phyloP scores from a whole-genome alignment of 2,888 invertebrate species.

The Clanis bilineata region DNA sequence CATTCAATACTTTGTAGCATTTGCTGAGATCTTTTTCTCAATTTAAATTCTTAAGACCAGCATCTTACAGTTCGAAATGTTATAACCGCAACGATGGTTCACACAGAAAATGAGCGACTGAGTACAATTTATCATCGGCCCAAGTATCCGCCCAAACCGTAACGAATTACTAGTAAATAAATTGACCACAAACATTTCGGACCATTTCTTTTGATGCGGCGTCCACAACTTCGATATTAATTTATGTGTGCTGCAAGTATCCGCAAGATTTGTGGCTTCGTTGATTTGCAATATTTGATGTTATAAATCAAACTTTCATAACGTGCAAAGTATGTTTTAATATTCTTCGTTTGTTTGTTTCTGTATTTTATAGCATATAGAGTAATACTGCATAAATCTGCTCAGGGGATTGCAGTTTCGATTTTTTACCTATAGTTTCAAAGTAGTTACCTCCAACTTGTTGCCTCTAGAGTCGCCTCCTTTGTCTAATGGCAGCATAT shows the following conservation, averaged over 20 bases:
- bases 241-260: slow-evolving; percentile 49
- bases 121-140: slow-evolving; percentile 74
- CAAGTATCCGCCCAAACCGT: slow-evolving; percentile 79
- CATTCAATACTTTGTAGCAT: not conserved
- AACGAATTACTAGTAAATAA: slow-evolving; percentile 80
- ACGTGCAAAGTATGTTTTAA: slow-evolving; percentile 8
- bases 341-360: not conserved
- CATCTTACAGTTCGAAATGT: slow-evolving; percentile 40
- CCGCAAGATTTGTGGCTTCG: slow-evolving; percentile 34
- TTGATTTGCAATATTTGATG: slow-evolving; percentile 35
- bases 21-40: slow-evolving; percentile 19
- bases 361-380: not conserved
- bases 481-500: too few relatives aligned
- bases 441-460: too few relatives aligned
- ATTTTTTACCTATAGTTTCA: too few relatives aligned
- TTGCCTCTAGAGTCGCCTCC: too few relatives aligned
- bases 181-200: slow-evolving; percentile 76
- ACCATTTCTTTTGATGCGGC: slow-evolving; percentile 62
- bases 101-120: slow-evolving; percentile 66
- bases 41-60: slow-evolving; percentile 35
- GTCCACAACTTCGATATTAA: slow-evolving; percentile 54
- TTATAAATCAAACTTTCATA: slow-evolving; percentile 31
- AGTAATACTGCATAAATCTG: not conserved
- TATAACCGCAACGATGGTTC: slow-evolving; percentile 25
- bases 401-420: not conserved